Evolutionary conservation across 2,888 invertebrate genomes (phyloP).

Genomic region (Dilophus febrilis): DNA sequence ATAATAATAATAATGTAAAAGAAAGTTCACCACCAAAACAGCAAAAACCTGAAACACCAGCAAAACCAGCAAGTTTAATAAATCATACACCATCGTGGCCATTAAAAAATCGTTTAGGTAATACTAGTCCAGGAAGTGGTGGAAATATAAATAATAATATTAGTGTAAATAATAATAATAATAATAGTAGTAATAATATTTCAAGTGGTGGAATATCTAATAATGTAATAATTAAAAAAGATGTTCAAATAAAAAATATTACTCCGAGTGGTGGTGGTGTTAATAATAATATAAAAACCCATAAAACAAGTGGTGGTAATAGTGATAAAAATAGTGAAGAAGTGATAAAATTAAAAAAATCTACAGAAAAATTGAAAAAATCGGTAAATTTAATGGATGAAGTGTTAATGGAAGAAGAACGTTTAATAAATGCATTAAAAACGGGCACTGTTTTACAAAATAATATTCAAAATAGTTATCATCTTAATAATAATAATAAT

Average conservation of each 20-base stretch:
- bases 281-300: neutral
- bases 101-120: constrained; percentile 31
- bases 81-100: constrained; percentile 38
- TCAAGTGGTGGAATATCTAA: constrained; percentile 1
- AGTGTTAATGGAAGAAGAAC: constrained; percentile 66
- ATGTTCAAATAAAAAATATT: neutral
- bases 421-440: constrained; percentile 59
- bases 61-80: constrained; percentile 16
- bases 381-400: constrained; percentile 39
- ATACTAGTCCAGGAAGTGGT: constrained; percentile 9
- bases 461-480: constrained; percentile 16
- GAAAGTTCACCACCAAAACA: constrained; percentile 2
- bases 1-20: constrained; percentile 2
- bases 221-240: neutral
- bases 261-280: constrained; percentile 1
- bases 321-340: constrained; percentile 7
- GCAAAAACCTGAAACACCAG: constrained; percentile 16
- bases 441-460: constrained; percentile 47
- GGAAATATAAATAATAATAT: neutral
- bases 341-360: constrained; percentile 5
- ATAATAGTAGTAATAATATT: neutral
- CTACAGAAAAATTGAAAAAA: constrained; percentile 10
- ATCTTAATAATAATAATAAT: too few species aligned
- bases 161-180: neutral
- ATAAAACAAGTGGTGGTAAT: neutral